Conservation (phyloP, 2,888 invertebrate species). For the Stegophylla sp. region DNA sequence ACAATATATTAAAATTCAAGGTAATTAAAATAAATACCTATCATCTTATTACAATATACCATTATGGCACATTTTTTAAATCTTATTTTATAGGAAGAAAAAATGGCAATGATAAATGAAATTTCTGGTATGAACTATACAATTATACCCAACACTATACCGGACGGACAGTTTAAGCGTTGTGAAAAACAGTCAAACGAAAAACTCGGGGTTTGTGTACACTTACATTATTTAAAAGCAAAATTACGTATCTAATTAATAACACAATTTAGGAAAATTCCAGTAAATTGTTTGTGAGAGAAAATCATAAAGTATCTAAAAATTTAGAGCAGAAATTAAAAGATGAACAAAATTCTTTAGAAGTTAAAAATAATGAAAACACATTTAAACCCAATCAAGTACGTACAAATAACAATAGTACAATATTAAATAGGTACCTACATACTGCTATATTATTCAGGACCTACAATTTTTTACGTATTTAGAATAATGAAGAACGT, state of each 20-base stretch:
- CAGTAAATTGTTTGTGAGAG: not conserved
- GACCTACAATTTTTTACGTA: not conserved
- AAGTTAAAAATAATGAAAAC: not conserved
- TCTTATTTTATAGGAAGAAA: constrained; percentile 31
- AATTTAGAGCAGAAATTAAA: not conserved
- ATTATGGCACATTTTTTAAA: not conserved
- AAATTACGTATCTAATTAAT: not conserved
- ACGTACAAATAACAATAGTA: not conserved
- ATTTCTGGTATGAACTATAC: not conserved
- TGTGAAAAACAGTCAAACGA: not conserved
- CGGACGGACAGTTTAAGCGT: not conserved
- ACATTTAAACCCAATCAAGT: not conserved
- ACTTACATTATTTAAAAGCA: not conserved
- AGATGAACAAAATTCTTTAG: not conserved
- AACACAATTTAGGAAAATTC: not conserved
- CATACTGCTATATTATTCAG: no score
- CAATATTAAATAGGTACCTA: no score
- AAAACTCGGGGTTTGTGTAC: constrained; percentile 15
- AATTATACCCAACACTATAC: not conserved
- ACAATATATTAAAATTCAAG: constrained; percentile 27
- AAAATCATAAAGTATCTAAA: not conserved
- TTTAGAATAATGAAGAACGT: not conserved
- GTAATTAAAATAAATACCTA: not conserved
- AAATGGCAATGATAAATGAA: constrained; percentile 17
- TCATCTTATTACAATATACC: not conserved